Evolutionary conservation across 2,113 vertebrate genomes (phyloP).

Genomic region (Limnothrissa miodon): DNA sequence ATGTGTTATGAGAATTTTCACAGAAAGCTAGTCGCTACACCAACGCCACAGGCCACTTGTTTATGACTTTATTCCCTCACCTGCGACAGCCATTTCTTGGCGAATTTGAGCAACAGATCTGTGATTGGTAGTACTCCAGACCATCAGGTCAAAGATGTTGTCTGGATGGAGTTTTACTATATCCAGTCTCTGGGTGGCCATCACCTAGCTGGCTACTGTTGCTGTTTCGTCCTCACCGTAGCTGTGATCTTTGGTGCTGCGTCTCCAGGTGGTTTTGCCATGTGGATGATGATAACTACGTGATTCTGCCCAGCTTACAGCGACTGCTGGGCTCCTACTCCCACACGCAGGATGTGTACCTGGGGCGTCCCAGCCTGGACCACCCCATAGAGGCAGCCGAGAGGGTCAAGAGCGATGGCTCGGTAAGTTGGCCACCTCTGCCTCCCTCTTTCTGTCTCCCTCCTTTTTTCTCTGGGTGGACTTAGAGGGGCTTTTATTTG

Average conservation of each 20-base stretch:
- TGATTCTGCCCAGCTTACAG: slow-evolving; percentile 80
- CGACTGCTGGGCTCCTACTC: slow-evolving; percentile 85
- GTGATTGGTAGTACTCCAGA: too few species aligned
- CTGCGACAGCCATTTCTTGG: too few species aligned
- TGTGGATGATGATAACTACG: slow-evolving; percentile 95
- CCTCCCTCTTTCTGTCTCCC: background rate
- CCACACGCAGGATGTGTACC: slow-evolving; percentile 89
- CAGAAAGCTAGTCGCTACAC: too few species aligned
- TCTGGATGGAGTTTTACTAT: too few species aligned
- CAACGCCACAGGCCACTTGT: too few species aligned
- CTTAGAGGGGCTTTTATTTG: background rate
- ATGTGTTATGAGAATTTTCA: too few species aligned
- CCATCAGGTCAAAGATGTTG: too few species aligned
- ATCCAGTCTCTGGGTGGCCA: too few species aligned
- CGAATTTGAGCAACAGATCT: too few species aligned
- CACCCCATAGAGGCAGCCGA: slow-evolving; percentile 94
- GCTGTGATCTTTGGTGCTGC: background rate
- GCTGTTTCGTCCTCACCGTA: too few species aligned
- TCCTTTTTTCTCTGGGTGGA: background rate
- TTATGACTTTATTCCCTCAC: too few species aligned
- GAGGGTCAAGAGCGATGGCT: slow-evolving; percentile 83
- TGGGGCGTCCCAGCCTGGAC: slow-evolving; percentile 92
- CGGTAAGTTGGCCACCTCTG: slow-evolving; percentile 76
- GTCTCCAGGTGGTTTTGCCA: slow-evolving; percentile 94
- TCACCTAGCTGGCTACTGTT: too few species aligned